A percentile compares a stretch with the other conserved stretches of the same genome.
phyloP scores from a whole-genome alignment of 2,113 vertebrate genomes.

The Phoenicopterus ruber region DNA sequence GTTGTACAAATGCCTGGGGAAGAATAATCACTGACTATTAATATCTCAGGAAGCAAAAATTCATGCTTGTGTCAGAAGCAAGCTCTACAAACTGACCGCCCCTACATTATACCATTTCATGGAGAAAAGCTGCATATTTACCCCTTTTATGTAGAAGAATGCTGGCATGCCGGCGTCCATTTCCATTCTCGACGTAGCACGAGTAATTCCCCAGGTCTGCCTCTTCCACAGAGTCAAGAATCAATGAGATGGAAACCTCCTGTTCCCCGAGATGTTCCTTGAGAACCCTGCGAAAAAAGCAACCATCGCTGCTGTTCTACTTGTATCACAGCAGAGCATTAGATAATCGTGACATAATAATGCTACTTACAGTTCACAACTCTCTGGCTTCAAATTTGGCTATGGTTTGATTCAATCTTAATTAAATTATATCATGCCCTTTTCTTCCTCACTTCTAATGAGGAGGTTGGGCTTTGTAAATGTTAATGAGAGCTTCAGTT shows the following conservation, averaged over 20 bases:
- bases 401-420: constrained; percentile 62
- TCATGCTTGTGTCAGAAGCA: neutral
- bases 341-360: constrained; percentile 26
- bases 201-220: constrained; percentile 96
- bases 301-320: neutral
- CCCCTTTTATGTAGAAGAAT: constrained; percentile 92
- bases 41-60: neutral
- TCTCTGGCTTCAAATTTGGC: constrained; percentile 25
- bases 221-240: constrained; percentile 92
- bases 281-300: constrained; percentile 80
- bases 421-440: constrained; percentile 62
- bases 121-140: constrained; percentile 65
- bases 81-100: neutral
- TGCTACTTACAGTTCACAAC: neutral
- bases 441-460: constrained; percentile 67
- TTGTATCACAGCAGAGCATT: neutral
- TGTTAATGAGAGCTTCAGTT: constrained; percentile 68
- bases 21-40: neutral
- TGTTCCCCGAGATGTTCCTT: constrained; percentile 95
- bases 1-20: neutral
- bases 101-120: neutral
- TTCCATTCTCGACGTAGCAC: constrained; percentile 95
- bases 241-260: constrained; percentile 95
- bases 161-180: constrained; percentile 90
- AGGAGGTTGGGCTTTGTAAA: constrained; percentile 62